These are phyloP conservation scores for Thalassarche chlororhynchos DNA, from an alignment of 2,113 vertebrate genomes.

Conservation along the genomic window DNA sequence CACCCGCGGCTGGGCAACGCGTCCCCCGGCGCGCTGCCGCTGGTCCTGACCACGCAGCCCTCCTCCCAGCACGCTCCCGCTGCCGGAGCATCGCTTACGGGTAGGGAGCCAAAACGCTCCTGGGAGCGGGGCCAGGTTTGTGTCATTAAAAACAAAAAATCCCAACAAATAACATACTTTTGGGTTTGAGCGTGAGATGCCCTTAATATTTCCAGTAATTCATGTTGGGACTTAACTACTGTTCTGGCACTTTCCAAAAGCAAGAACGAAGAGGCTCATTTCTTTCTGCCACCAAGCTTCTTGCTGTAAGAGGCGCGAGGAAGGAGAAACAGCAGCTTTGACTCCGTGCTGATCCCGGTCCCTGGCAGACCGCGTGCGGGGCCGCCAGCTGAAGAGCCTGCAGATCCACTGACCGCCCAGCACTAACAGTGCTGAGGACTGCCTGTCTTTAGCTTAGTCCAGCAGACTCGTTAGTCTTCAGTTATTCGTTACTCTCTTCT, in stretches of 20 bases:
- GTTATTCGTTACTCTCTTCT: neutral
- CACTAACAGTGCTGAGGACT: neutral
- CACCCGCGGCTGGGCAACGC: fast-evolving
- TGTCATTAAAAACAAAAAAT: constrained; percentile 35
- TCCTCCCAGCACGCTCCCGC: neutral
- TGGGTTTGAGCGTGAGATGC: neutral
- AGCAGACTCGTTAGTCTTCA: neutral
- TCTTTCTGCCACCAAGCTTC: neutral
- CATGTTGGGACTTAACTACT: neutral
- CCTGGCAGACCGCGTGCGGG: fast-evolving
- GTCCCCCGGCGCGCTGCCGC: fast-evolving
- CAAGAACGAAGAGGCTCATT: neutral
- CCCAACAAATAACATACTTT: constrained; percentile 3
- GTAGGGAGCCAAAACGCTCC: neutral
- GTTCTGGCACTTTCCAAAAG: neutral
- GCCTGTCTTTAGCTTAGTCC: neutral
- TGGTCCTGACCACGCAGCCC: neutral
- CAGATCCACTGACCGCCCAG: fast-evolving
- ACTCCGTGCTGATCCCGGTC: neutral
- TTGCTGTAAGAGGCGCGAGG: neutral
- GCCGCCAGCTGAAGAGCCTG: neutral
- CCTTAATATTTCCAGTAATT: constrained; percentile 35
- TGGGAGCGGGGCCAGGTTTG: constrained; percentile 1
- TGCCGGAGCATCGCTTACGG: fast-evolving
- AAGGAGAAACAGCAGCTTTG: neutral